Evolutionary conservation across 1,140 invertebrate genomes (phyloP), one percentile per base, ranked within the genome.

Genomic region (Euglossa dilemma): DNA sequence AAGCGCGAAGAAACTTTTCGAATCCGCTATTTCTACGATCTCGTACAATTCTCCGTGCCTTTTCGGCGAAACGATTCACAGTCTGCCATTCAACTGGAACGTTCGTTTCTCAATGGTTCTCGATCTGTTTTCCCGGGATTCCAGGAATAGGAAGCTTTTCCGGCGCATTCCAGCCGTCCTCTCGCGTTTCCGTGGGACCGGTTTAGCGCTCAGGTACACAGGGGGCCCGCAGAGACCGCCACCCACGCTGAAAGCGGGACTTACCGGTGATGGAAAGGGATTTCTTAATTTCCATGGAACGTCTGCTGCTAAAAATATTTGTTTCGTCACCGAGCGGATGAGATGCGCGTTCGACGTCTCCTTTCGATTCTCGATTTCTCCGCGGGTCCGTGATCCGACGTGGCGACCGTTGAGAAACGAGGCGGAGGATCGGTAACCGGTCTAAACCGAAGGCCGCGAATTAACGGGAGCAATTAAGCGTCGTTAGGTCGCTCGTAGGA

Each of bases 121-220:
- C 28, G 18, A 23, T 28, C 9, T 2, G 0, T 36, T 75, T 61
- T 16, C 5, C 12, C n/a, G 2, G 20, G 23, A 20, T 57, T n/a
- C 64, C 7, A 12, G 16, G 14, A 47, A 81, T 56, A 43, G 23
- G 0, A 20, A 50, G 74, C 50, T 83, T 83, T 78, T 78, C 66
- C 81, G 66, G 18, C 36, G 28, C 28, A 28, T 63, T 82, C 61
- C 11, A 16, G 7, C 11, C 5, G 12, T 54, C 12, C 43, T 36
- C 16, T 36, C 45, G 72, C 28, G 63, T 77, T 78, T 83, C 18
- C 57, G 71, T 54, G 47, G 75, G 75, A 83, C 75, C 75, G 81
- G 81, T 83, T 83, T 78, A 25, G 8, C 25, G 36, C 8, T 50
- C 64, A 71, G 75, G 66, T 78, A 83, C 36, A 63, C 59, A 36